Evolutionary conservation across 2,888 invertebrate genomes (phyloP).

Genomic region (Pomacea canaliculata): DNA sequence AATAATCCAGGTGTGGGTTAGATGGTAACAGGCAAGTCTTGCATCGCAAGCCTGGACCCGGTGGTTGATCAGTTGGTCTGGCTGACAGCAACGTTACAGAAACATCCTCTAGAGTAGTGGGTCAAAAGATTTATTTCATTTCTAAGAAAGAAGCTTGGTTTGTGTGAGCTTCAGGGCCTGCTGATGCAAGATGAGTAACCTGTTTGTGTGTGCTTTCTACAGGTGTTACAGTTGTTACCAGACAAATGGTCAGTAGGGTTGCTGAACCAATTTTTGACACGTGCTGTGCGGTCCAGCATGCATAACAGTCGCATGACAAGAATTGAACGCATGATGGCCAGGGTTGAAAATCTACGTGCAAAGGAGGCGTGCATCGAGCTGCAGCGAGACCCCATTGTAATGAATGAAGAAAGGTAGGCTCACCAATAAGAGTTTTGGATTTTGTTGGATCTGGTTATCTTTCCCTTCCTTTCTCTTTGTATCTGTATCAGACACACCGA

Average conservation of each 20-base stretch:
- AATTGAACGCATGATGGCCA: conserved; percentile 69
- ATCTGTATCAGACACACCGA: neutral
- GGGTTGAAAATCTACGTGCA: conserved; percentile 69
- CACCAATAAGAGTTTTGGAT: neutral
- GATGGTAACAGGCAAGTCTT: too few relatives aligned
- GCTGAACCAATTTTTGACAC: conserved; percentile 69
- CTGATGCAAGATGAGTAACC: neutral
- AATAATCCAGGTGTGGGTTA: too few relatives aligned
- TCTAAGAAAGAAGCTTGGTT: too few relatives aligned
- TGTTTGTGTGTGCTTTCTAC: conserved; percentile 9
- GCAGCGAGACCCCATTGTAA: conserved; percentile 59
- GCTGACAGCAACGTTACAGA: too few relatives aligned
- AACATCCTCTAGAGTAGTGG: too few relatives aligned
- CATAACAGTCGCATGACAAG: conserved; percentile 66
- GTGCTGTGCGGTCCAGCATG: conserved; percentile 68
- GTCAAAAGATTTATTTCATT: too few relatives aligned
- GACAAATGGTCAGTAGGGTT: conserved; percentile 71
- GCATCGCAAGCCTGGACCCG: too few relatives aligned
- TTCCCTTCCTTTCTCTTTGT: neutral
- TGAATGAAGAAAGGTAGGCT: conserved; percentile 69
- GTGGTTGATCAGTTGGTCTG: too few relatives aligned
- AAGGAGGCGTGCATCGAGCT: conserved; percentile 65
- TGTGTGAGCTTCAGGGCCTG: too few relatives aligned
- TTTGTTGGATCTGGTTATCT: neutral
- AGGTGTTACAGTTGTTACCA: conserved; percentile 70